Evolutionary conservation across 2,113 vertebrate genomes (phyloP), one percentile per base, ranked within the genome.

Genomic region (Mesoclemmys tuberculata): DNA sequence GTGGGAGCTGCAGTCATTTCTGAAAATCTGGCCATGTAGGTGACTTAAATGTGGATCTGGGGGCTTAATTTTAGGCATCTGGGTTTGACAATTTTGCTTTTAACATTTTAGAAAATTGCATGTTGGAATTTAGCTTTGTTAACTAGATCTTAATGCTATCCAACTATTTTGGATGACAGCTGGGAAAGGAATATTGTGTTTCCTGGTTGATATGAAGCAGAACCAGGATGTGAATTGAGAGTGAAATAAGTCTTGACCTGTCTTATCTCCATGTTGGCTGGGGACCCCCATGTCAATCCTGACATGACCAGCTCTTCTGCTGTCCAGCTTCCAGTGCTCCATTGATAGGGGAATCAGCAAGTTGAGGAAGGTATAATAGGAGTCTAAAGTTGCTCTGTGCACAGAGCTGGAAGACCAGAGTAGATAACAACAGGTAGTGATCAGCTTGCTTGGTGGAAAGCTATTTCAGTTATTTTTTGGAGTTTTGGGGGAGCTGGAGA

Each of bases 281-380:
- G 58, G 46, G 88, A 5, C 9, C 31, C 18, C 38, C 88, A 18
- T 11, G 22, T 8, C 0, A 2, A 7, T 82, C 26, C 81, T 12
- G 3, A 26, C 38, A 44, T 6, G 24, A 41, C 41, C 22, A 46
- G 56, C 12, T 12, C 16, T 74, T 41, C 16, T 31, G 48, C 31
- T 12, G 2, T 56, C 93, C 35, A 0, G 0, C 51, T 90, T 78
- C 24, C 3, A 8, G 11, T 86, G 1, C 3, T 44, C 8, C 8
- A 1, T 3, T 48, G 55, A 3, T 85, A 16, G 5, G 79, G 52
- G 5, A 46, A 35, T 68, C 26, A 61, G 77, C 19, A 79, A 46
- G 46, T 84, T 38, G 29, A n/a, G 79, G 75, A 58, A 79, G 21
- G 11, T 51, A 58, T 10, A 79, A 3, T 31, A 78, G 77, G 29